Evolutionary conservation across 2,113 vertebrate genomes (phyloP).

Genomic region (Camelus bactrianus): DNA sequence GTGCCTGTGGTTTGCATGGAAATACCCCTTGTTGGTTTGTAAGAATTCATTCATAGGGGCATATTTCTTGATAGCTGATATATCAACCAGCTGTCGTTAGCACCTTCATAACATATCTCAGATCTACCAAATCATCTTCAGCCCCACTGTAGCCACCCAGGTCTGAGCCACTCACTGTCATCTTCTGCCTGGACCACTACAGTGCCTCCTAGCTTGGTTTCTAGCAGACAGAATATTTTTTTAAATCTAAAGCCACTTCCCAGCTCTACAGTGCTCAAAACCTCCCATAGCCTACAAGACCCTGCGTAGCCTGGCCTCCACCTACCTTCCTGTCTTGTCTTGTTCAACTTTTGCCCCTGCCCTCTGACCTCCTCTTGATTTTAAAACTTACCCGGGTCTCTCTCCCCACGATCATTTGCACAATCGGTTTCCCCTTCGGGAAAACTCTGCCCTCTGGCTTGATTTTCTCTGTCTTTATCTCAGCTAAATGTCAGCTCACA

Average conservation of each 20-base stretch:
- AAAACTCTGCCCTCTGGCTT: neutral
- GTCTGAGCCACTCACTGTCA: neutral
- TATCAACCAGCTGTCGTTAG: neutral
- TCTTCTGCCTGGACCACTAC: neutral
- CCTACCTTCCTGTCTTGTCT: neutral
- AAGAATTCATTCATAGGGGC: neutral
- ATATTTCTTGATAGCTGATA: neutral
- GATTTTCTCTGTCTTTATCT: neutral
- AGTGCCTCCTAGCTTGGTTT: neutral
- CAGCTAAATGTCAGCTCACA: neutral
- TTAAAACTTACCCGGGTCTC: neutral
- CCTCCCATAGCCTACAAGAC: too few relatives aligned
- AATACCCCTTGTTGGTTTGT: neutral
- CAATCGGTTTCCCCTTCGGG: neutral
- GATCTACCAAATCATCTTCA: neutral
- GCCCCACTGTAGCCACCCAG: accelerated
- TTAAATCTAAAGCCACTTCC: neutral
- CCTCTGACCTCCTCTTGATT: neutral
- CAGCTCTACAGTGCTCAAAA: neutral
- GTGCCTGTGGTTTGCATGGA: neutral
- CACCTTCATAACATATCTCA: neutral
- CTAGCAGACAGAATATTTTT: neutral
- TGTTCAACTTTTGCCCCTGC: neutral
- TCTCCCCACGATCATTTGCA: too few relatives aligned
- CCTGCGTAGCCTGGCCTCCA: neutral